Percentiles rank a stretch among this genome's conserved stretches.
phyloP scores from a whole-genome alignment of 1,140 invertebrate genomes.

The Carcinoscorpius rotundicauda region DNA sequence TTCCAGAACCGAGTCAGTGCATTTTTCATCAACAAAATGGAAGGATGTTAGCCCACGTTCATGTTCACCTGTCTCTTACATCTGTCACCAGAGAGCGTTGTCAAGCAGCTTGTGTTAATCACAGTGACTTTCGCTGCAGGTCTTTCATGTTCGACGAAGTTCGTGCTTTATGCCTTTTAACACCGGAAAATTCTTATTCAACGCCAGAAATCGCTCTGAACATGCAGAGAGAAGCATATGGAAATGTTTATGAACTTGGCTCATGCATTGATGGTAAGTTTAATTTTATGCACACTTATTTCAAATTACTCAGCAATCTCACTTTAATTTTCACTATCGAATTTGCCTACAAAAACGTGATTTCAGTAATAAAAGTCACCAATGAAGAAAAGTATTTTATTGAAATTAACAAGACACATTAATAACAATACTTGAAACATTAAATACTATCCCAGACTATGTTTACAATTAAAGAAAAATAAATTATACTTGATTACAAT shows the following conservation, averaged over 20 bases:
- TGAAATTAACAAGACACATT: too few relatives aligned
- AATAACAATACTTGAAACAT: too few relatives aligned
- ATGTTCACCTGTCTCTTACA: slow-evolving; percentile 14
- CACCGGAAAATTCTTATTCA: slow-evolving; percentile 18
- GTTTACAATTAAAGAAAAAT: too few relatives aligned
- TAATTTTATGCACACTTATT: neutral
- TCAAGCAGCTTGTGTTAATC: slow-evolving; percentile 11
- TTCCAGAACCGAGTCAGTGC: slow-evolving; percentile 16
- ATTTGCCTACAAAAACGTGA: too few relatives aligned
- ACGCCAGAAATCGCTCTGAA: neutral
- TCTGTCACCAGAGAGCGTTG: slow-evolving; percentile 11
- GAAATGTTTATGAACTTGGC: slow-evolving; percentile 18
- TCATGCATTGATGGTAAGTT: slow-evolving; percentile 21
- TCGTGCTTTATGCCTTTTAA: slow-evolving; percentile 11
- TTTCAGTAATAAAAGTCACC: too few relatives aligned
- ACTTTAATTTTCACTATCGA: too few relatives aligned
- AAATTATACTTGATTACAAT: too few relatives aligned
- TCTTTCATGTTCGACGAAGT: slow-evolving; percentile 15
- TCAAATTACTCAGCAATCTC: too few relatives aligned
- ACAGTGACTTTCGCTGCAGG: slow-evolving; percentile 15
- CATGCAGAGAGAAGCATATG: slow-evolving; percentile 1
- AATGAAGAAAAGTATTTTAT: too few relatives aligned
- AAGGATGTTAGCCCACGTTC: slow-evolving; percentile 9
- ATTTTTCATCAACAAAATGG: slow-evolving; percentile 17
- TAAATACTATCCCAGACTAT: too few relatives aligned